These are phyloP conservation scores for Ameiurus melas DNA, from an alignment of 2,113 vertebrate genomes.

Conservation along the genomic window DNA sequence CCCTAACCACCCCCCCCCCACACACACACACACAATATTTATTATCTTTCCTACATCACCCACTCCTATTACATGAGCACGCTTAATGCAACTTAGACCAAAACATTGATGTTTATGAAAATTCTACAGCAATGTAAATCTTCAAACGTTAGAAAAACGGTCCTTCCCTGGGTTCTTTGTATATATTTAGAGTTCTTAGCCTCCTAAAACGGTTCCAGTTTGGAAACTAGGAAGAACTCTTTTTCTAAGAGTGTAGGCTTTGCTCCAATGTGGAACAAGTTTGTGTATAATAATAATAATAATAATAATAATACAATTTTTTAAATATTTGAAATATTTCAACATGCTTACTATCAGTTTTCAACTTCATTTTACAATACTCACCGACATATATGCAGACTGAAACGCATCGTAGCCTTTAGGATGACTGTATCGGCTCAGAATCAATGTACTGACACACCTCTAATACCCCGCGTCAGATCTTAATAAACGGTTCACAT, in stretches of 20 bases:
- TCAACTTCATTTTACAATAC: neutral
- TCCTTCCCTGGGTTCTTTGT: neutral
- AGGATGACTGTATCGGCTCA: neutral
- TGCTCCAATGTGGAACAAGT: neutral
- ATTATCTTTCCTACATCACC: neutral
- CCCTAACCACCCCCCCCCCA: no score
- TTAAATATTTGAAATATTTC: neutral
- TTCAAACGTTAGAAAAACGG: neutral
- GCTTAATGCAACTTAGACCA: neutral
- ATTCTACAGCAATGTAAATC: neutral
- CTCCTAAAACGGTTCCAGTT: neutral
- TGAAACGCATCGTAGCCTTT: neutral
- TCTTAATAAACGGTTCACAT: constrained; percentile 16
- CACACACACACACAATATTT: neutral
- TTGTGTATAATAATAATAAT: no score
- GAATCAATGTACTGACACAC: neutral
- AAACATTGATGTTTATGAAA: neutral
- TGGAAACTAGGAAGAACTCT: neutral
- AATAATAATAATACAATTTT: neutral
- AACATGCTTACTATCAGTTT: neutral
- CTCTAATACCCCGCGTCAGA: neutral
- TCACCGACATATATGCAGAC: neutral
- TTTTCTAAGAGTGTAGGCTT: neutral
- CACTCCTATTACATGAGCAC: neutral
- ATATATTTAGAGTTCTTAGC: neutral